Base-by-base conservation (phyloP, 1,140 invertebrate genomes). In the Listronotus bonariensis region DNA sequence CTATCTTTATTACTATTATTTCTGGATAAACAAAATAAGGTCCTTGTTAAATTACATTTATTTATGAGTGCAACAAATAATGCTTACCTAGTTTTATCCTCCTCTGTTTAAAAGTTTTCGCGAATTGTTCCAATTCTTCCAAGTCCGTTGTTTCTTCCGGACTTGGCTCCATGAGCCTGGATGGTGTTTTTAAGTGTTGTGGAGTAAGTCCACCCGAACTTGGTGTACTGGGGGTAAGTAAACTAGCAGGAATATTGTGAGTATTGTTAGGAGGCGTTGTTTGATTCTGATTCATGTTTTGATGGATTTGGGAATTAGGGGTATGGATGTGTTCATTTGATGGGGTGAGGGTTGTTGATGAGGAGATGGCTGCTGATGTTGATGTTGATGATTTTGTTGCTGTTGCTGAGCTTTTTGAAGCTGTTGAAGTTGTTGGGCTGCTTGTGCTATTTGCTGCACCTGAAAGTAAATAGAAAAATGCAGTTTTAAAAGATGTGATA, bases 61-160 rank as follows among this genome's bases (percentile, higher is more conserved):
- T n/a, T 34, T 14, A 43, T n/a, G n/a, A 26, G 20, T n/a, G 5
- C 20, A 26, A 26, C 5, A 5, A 26, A 26, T 46, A 36, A 17
- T 48, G 73, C 78, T 74, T 76, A 89, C 88, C 93, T 69, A 97
- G 84, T 80, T 98, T 98, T 69, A 98, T 98, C 71, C 96, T 83
- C 48, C 95, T 83, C 80, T 97, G 95, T 76, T 98, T 98, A 79
- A 98, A 98, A 7, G 93, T 95, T 79, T 97, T 97, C 32, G 96
- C 95, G 78, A 98, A 98, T 74, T 97, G 93, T 79, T 97, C 95
- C 31, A 98, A 82, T 77, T 98, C 96, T 79, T 97, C 95, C 26
- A 98, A 85, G 79, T 97, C 95, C 9, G 94, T 95, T 11, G 94
- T 94, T 79, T 97, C 95, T 74, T 97, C 94, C 0, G 89, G 87